Conservation (phyloP, 2,113 vertebrate species). For the Orycteropus afer region DNA sequence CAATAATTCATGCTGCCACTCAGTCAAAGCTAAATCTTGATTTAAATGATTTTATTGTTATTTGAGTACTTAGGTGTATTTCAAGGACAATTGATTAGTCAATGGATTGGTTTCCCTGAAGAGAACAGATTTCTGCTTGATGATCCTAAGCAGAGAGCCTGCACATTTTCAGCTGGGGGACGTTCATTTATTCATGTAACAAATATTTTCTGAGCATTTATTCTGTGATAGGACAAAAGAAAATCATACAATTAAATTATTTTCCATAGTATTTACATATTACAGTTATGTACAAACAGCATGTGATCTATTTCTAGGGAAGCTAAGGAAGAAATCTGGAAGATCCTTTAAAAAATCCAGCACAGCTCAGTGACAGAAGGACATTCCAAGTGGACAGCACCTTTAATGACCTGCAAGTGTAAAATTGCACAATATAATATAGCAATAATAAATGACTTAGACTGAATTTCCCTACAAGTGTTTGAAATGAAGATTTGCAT, state of each 20-base stretch:
- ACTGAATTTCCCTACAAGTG: neutral
- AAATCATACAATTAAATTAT: neutral
- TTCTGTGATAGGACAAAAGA: neutral
- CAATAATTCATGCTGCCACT: neutral
- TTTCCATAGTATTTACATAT: too few species aligned
- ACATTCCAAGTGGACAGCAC: neutral
- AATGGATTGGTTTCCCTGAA: neutral
- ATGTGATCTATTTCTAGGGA: accelerated
- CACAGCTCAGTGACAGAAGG: neutral
- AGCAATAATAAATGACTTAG: neutral
- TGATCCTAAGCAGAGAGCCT: neutral
- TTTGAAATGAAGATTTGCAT: neutral
- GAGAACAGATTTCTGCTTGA: neutral
- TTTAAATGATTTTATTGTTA: neutral
- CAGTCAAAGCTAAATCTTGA: neutral
- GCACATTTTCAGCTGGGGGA: neutral
- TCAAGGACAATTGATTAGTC: neutral
- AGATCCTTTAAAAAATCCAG: neutral
- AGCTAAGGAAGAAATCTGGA: neutral
- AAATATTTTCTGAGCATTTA: neutral
- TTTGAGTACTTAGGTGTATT: neutral
- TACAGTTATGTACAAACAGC: neutral
- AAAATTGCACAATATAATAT: neutral
- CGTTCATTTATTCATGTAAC: neutral
- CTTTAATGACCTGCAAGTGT: neutral